Conservation (phyloP, 2,797 vertebrate species). For the Prionace glauca region DNA sequence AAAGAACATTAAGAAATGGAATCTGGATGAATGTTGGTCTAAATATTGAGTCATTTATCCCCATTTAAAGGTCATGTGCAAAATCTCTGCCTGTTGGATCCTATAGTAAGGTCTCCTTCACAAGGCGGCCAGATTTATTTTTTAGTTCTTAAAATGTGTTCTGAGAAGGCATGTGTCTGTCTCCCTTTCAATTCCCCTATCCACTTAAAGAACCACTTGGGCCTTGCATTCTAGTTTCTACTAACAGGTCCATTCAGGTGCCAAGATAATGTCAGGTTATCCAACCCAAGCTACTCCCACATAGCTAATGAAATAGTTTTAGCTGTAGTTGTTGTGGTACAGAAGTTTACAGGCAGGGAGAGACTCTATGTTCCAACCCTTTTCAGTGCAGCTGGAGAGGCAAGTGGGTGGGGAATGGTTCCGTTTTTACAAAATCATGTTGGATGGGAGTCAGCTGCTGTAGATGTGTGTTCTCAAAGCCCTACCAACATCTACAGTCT, state of each 20-base stretch:
- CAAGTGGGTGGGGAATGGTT: no score
- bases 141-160: background rate
- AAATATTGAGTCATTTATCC: constrained; percentile 66
- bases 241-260: background rate
- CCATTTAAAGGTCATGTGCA: constrained; percentile 50
- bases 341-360: background rate
- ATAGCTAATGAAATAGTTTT: background rate
- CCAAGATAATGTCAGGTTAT: background rate
- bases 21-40: constrained; percentile 53
- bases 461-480: background rate
- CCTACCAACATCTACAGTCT: background rate
- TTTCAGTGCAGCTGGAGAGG: background rate
- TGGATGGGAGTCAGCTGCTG: background rate
- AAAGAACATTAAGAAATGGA: constrained; percentile 45
- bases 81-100: constrained; percentile 39
- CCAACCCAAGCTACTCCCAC: background rate
- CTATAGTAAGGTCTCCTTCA: background rate
- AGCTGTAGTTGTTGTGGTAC: background rate
- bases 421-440: background rate
- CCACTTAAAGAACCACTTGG: background rate
- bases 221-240: background rate
- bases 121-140: background rate
- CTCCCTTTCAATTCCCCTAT: background rate
- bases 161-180: background rate
- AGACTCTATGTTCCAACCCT: background rate